Evolutionary conservation across 2,888 invertebrate genomes (phyloP).

Genomic region (Meghimatium bilineatum): DNA sequence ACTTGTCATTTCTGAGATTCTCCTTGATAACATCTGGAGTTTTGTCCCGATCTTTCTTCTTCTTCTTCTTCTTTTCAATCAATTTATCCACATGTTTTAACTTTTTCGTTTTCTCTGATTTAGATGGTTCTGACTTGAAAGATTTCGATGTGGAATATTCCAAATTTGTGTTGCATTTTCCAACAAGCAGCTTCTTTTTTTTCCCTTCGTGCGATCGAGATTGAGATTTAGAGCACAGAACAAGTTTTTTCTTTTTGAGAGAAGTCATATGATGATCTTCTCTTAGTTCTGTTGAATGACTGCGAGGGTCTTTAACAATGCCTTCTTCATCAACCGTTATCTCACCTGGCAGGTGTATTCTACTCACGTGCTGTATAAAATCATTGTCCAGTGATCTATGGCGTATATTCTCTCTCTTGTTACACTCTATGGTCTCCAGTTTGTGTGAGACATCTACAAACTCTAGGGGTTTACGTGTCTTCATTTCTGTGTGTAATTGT

Average conservation of each 20-base stretch:
- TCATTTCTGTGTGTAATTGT: neutral
- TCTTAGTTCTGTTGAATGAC: neutral
- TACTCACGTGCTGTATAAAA: neutral
- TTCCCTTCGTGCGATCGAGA: conserved; percentile 23
- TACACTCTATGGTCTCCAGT: neutral
- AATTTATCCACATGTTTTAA: conserved; percentile 11
- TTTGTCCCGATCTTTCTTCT: conserved; percentile 7
- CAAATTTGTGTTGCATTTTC: neutral
- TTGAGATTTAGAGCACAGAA: neutral
- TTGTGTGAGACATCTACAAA: neutral
- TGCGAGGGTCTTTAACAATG: neutral
- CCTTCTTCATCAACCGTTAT: neutral
- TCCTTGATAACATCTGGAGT: neutral
- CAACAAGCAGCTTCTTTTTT: neutral
- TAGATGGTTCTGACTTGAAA: neutral
- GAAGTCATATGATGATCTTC: no score
- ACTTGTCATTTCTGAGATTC: neutral
- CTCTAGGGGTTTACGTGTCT: neutral
- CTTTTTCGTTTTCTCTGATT: conserved; percentile 16
- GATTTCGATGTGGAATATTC: no score
- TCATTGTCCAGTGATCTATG: neutral
- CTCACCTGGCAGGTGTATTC: neutral
- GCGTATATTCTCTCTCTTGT: neutral
- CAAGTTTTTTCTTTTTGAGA: neutral
- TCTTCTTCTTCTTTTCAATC: conserved; percentile 40